phyloP scores from a whole-genome alignment of 2,888 invertebrate species.

The Malthinus flaveolus region DNA sequence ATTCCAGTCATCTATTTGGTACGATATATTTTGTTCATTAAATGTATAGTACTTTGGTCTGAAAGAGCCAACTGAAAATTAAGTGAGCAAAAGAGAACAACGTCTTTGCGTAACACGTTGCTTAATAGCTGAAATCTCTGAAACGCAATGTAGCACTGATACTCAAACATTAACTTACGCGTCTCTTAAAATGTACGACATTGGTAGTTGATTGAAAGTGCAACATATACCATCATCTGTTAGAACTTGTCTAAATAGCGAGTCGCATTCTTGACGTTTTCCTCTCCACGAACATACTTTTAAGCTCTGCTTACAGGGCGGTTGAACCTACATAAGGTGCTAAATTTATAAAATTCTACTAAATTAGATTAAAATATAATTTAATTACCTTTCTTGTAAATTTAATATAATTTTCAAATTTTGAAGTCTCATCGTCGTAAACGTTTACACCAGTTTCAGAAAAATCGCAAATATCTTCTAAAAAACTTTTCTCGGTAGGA shows the following conservation, averaged over 20 bases:
- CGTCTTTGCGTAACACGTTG: too few species aligned
- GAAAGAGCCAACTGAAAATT: too few species aligned
- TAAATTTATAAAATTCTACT: neutral
- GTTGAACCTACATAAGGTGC: conserved; percentile 15
- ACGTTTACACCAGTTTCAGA: too few species aligned
- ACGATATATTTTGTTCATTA: neutral
- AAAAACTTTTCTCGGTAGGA: conserved; percentile 42
- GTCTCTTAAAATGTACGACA: conserved; percentile 7
- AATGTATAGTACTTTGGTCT: neutral
- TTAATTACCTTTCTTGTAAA: conserved; percentile 50
- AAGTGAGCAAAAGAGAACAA: too few species aligned
- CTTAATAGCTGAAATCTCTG: too few species aligned
- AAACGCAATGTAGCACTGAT: neutral
- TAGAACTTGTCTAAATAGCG: conserved; percentile 73
- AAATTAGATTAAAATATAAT: neutral
- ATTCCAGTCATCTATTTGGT: conserved; percentile 65
- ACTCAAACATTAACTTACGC: conserved; percentile 1
- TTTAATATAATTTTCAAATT: conserved; percentile 44
- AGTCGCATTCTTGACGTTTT: conserved; percentile 62
- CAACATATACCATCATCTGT: conserved; percentile 87
- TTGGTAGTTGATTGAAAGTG: conserved; percentile 78
- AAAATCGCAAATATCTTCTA: conserved; percentile 48
- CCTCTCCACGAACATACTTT: conserved; percentile 71
- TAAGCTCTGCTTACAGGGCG: conserved; percentile 64
- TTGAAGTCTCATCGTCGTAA: too few species aligned